Conservation (phyloP, 2,113 vertebrate species). For the Trinectes maculatus region DNA sequence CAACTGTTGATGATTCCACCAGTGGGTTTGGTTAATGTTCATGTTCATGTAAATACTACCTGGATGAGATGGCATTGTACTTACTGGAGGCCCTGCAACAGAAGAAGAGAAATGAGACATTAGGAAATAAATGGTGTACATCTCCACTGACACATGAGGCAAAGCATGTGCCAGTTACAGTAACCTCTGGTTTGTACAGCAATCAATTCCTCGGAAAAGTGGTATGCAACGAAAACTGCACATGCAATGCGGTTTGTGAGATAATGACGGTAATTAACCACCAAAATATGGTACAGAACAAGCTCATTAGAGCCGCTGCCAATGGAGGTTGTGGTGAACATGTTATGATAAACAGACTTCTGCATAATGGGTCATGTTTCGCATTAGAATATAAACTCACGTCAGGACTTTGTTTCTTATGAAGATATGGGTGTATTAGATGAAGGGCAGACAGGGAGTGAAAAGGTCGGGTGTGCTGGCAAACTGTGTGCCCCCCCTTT, state of each 20-base stretch:
- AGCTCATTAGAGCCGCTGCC: conserved; percentile 67
- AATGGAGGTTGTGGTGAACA: conserved; percentile 51
- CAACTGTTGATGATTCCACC: conserved; percentile 2
- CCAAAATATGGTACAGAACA: conserved; percentile 63
- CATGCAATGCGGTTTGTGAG: conserved; percentile 61
- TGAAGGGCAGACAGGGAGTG: conserved; percentile 33
- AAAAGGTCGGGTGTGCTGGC: conserved; percentile 34
- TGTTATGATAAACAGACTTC: conserved; percentile 72
- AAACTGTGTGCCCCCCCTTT: conserved; percentile 5
- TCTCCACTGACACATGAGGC: conserved; percentile 24
- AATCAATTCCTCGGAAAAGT: conserved; percentile 48
- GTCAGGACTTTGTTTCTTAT: conserved; percentile 46
- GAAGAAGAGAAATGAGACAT: conserved; percentile 74
- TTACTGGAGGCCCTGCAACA: conserved; percentile 95
- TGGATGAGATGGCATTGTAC: conserved; percentile 78
- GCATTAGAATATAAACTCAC: conserved; percentile 65
- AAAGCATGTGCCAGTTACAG: conserved; percentile 16
- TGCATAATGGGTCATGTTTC: conserved; percentile 60
- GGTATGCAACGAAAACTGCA: conserved; percentile 19
- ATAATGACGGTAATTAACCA: conserved; percentile 66
- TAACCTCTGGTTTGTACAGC: conserved; percentile 48
- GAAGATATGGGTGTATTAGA: conserved; percentile 35
- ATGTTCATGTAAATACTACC: conserved; percentile 67
- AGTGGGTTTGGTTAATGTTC: background rate
- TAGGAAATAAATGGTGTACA: conserved; percentile 26